These are phyloP conservation scores for Entelurus aequoreus DNA, from an alignment of 2,113 vertebrate genomes.

Conservation along the genomic window DNA sequence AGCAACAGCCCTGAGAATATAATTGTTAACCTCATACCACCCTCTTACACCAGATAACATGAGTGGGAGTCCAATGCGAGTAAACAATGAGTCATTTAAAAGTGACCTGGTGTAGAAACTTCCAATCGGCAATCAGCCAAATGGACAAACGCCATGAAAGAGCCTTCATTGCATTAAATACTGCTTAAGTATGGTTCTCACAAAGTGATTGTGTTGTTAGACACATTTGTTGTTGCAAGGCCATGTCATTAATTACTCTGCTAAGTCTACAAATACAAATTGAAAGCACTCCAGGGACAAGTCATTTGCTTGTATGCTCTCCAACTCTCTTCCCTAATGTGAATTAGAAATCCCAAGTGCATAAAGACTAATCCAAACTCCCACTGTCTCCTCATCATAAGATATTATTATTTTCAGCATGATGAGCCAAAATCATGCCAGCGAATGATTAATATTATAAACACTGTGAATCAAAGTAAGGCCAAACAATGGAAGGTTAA, in stretches of 20 bases:
- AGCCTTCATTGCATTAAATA: constrained; percentile 18
- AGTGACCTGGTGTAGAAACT: neutral
- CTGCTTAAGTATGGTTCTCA: constrained; percentile 22
- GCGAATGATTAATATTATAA: neutral
- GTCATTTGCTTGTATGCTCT: neutral
- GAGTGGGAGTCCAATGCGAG: neutral
- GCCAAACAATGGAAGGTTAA: neutral
- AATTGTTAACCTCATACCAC: constrained; percentile 29
- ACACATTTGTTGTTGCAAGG: constrained; percentile 23
- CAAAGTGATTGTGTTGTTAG: constrained; percentile 21
- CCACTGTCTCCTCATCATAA: neutral
- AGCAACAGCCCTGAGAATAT: neutral
- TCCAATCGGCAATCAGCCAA: constrained; percentile 4
- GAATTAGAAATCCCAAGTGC: constrained; percentile 11
- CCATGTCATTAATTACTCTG: constrained; percentile 17
- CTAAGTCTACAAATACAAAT: constrained; percentile 16
- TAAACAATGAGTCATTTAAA: neutral
- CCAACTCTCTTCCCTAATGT: neutral
- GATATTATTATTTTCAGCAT: neutral
- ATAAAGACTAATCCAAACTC: neutral
- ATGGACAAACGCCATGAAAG: constrained; percentile 2
- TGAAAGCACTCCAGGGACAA: constrained; percentile 7
- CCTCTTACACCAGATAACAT: neutral
- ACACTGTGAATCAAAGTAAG: neutral
- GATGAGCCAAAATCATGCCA: neutral